A percentile compares a stretch with the other conserved stretches of the same genome.
Evolutionary conservation across 2,888 invertebrate species (phyloP).

Genomic region (Exephanes ischioxanthus): DNA sequence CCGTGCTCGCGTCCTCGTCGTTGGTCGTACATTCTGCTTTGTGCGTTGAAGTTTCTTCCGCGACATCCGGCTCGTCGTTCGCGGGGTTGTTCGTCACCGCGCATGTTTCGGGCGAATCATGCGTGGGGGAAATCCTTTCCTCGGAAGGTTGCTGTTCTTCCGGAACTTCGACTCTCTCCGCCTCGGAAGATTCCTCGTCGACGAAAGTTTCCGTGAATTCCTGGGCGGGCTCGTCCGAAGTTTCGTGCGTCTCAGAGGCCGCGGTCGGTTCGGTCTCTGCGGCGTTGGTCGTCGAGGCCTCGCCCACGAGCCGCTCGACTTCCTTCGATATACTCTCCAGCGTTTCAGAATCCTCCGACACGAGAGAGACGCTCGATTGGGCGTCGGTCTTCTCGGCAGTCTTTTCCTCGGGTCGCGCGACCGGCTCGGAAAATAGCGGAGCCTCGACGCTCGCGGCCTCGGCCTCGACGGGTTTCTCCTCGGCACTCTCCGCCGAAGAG

Average conservation of each 20-base stretch:
- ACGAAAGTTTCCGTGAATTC: conserved; percentile 14
- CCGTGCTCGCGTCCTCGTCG: conserved; percentile 3
- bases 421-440: neutral
- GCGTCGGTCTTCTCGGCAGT: conserved; percentile 33
- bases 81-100: conserved; percentile 1
- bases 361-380: conserved; percentile 47
- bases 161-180: conserved; percentile 16
- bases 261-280: neutral
- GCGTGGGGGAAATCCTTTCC: neutral
- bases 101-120: neutral
- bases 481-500: neutral
- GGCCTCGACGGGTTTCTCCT: conserved; percentile 25
- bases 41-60: conserved; percentile 18
- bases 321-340: conserved; percentile 81
- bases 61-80: neutral
- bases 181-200: conserved; percentile 1
- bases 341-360: conserved; percentile 78
- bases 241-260: conserved; percentile 5
- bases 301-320: conserved; percentile 79
- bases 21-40: conserved; percentile 17
- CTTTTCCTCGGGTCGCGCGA: conserved; percentile 14
- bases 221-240: conserved; percentile 9
- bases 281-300: conserved; percentile 51
- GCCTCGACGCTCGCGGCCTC: conserved; percentile 40
- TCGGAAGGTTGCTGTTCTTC: neutral